Evolutionary conservation across 2,888 invertebrate genomes (phyloP), one percentile per base, ranked within the genome.

Genomic region (Rhopalosiphum nymphaeae): DNA sequence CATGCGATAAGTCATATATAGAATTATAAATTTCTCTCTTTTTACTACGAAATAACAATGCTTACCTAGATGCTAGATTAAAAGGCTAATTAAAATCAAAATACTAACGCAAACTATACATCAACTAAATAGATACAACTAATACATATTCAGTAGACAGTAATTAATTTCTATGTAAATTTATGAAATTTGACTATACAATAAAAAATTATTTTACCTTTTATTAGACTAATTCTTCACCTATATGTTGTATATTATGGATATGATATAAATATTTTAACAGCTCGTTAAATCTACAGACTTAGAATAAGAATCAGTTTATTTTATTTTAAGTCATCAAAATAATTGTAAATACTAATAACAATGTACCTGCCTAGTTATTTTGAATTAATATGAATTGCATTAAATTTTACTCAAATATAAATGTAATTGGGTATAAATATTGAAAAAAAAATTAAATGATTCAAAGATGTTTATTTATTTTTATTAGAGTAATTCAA

Each of bases 21-120:
- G 46, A 36, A 26, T 29, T 91, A 84, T 53, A 5, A 53, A 53
- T 91, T 78, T 56, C 29, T 91, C 29, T 91, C 56, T 91, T 84
- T 89, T 67, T 46, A 29, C 7, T n/a, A 90, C 16, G 21, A 9
- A 91, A 85, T 56, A 91, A 91, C 91, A 85, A 56, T 85, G 56
- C 21, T 29, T 42, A 29, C 21, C 42, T 42, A 29, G 29, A 91
- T 84, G 10, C 42, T 42, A 29, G 29, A 91, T 84, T 91, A 21
- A 11, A 57, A 57, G 1, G 2, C 42, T 84, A 91, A 91, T 85
- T 91, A 91, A 91, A 91, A 84, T 29, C 49, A 84, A 44, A 3
- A 84, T 29, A 91, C 36, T 91, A 36, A 53, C 42, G 84, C 29
- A 56, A 91, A 44, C 42, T 53, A 91, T 21, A 21, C 36, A 42